Base-by-base conservation (phyloP, 2,113 vertebrate genomes). In the Clarias magur region DNA sequence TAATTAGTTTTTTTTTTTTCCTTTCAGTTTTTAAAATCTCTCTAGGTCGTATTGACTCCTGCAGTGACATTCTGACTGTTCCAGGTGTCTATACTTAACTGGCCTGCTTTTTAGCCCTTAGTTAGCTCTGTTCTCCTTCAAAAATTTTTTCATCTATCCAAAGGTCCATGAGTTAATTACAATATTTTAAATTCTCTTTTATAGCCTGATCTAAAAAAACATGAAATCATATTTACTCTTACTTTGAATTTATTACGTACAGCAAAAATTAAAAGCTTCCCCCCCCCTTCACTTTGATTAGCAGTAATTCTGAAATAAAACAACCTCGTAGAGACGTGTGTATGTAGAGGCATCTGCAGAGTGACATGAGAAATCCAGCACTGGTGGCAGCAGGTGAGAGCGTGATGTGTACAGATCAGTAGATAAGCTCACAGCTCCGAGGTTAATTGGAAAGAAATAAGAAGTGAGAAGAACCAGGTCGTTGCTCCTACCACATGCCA, bases 391-490 rank as follows among this genome's bases (percentile, higher is more conserved):
- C 85, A 87, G 85, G 89, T 85, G 87, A 87, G 83, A 87, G 54
- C 23, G 48, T 60, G 38, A 62, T 48, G 53, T 27, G 87, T 84
- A 78, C 85, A 85, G 87, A 85, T 88, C 85, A 70, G 76, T 72
- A 48, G 82, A 79, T 82, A 84, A 87, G 85, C 85, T 62, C 80
- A 79, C 68, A 34, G 85, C 62, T 72, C 78, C 48, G 42, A 85
- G 89, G 89, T 90, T 90, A 90, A 90, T 90, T 85, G 85, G 87
- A 89, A 84, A 57, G 65, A 85, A 87, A 82, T 82, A 86, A 78
- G 78, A 84, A 59, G 34, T 76, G 81, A 86, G 84, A 87, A 85
- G 79, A 87, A 83, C 82, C 86, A 38, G 73, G 68, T 76, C 62
- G 54, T 60, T 67, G 57, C 70, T 81, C 72, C 16, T 57, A 82